Percentiles rank a stretch among this genome's conserved stretches.
These are phyloP conservation scores for Sarcophaga caerulescens DNA, from an alignment of 2,888 invertebrate genomes.

Conservation along the genomic window DNA sequence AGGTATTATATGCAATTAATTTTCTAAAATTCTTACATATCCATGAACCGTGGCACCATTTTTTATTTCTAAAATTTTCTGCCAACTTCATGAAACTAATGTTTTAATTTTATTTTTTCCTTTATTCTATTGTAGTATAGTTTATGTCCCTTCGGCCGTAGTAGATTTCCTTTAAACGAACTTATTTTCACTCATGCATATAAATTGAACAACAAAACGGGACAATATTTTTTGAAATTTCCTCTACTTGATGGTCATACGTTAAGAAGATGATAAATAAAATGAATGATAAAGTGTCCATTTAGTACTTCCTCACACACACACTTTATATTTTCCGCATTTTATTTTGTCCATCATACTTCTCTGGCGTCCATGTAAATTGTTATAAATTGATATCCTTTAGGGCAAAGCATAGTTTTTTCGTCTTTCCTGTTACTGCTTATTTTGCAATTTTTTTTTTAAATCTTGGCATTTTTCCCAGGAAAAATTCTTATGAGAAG, in stretches of 20 bases:
- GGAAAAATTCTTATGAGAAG: neutral
- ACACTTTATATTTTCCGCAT: neutral
- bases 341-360: neutral
- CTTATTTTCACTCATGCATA: neutral
- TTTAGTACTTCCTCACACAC: neutral
- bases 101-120: neutral
- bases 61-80: no score
- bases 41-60: no score
- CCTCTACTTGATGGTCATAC: neutral
- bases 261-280: neutral
- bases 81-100: no score
- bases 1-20: no score
- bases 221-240: neutral
- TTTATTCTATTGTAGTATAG: neutral
- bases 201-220: neutral
- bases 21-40: no score
- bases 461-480: neutral
- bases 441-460: no score
- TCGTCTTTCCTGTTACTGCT: no score
- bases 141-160: neutral
- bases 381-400: constrained; percentile 39
- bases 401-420: neutral
- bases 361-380: constrained; percentile 13
- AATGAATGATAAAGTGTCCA: neutral
- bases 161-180: neutral